phyloP scores from a whole-genome alignment of 2,888 invertebrate genomes.

The Villa cingulata region DNA sequence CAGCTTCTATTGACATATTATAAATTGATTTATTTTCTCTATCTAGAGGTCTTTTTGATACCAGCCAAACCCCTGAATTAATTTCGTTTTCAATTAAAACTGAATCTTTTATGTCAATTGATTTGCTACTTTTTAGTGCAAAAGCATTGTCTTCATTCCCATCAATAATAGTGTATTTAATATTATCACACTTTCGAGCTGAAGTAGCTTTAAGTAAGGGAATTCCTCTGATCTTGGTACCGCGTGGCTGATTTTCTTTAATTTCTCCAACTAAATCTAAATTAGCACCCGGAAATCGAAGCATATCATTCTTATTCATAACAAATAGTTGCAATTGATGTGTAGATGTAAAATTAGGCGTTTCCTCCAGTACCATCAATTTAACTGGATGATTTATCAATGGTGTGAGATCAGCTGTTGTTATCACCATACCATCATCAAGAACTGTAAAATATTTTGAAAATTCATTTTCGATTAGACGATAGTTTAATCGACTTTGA shows the following conservation, averaged over 20 bases:
- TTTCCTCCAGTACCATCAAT: constrained; percentile 67
- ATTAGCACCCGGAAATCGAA: constrained; percentile 56
- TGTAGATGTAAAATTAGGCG: constrained; percentile 63
- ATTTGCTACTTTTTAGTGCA: constrained; percentile 49
- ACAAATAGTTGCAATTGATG: constrained; percentile 72
- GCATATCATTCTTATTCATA: constrained; percentile 67
- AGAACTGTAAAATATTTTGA: constrained; percentile 77
- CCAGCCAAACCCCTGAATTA: constrained; percentile 54
- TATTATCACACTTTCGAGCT: constrained; percentile 29
- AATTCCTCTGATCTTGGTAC: constrained; percentile 56
- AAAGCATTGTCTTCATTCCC: constrained; percentile 64
- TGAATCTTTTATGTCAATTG: constrained; percentile 18
- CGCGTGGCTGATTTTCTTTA: constrained; percentile 60
- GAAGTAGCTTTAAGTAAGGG: constrained; percentile 59
- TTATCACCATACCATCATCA: constrained; percentile 80
- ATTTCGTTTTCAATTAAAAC: constrained; percentile 34
- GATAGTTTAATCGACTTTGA: constrained; percentile 36
- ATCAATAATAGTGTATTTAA: constrained; percentile 67
- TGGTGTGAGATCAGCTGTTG: constrained; percentile 70
- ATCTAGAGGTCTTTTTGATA: constrained; percentile 65
- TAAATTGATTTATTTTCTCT: constrained; percentile 60
- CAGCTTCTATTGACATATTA: constrained; percentile 63
- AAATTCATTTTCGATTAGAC: constrained; percentile 63
- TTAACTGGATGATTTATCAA: constrained; percentile 69
- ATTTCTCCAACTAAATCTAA: constrained; percentile 54